Evolutionary conservation across 2,797 vertebrate species (phyloP), one percentile per base, ranked within the genome.

Genomic region (Bryconaethiops microstoma): DNA sequence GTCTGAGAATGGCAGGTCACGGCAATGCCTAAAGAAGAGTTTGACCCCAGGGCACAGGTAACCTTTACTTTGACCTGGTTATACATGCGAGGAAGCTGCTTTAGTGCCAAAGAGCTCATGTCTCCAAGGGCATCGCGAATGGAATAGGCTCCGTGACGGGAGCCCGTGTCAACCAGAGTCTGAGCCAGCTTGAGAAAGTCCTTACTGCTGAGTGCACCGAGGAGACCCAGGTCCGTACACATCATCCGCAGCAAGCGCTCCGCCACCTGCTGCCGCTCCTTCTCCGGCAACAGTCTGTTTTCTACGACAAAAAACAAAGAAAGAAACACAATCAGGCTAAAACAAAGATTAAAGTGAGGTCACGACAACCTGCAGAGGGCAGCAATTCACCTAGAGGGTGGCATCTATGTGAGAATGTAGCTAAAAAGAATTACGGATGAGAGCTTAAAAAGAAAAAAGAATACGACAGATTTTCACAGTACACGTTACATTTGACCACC

Each of bases 21-120:
- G 0, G 97, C 97, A 0, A 99, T 99, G 82, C 98, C 98, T 0
- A 97, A 92, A 19, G 97, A 97, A 1, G 96, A 94, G 0, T 98
- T 98, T 89, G 97, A 97, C 82, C 98, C 98, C 10, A 99, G 92
- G 19, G 98, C 97, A 0, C 98, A 99, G 0, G 98, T 99, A 87
- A 99, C 97, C 84, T 99, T 99, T 74, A 99, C 98, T 89, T 99
- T 99, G 85, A 99, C 97, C 89, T 99, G 98, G 94, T 99, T 99
- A 94, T 99, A 99, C 97, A 98, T 99, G 84, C 97, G 96, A 0
- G 97, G 97, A 87, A 99, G 92, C 89, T 99, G 97, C 85, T 97
- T 97, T 85, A 99, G 93, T 0, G 98, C 98, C 90, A 99, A 93
- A 0, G 96, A 95, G 91, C 96, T 97, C 94, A 99, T 97, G 88